Evolutionary conservation across 2,113 vertebrate genomes (phyloP), one percentile per base, ranked within the genome.

Genomic region (Desmodus rotundus): DNA sequence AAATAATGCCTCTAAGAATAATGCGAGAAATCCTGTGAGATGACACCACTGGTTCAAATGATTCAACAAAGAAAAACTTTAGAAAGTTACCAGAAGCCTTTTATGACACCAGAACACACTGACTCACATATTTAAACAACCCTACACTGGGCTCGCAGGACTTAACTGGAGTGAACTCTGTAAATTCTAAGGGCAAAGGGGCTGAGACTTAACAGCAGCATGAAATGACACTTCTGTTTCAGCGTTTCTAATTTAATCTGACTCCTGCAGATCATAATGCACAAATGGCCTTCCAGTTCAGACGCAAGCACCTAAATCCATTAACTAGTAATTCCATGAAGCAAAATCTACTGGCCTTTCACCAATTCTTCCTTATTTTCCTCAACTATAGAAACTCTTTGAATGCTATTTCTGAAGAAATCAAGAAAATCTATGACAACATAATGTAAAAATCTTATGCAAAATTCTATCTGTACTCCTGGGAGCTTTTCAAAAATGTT

Each of bases 301-400:
- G 50, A 96, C 78, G 83, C 78, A 81, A 94, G 95, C 77, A 95
- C 72, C 65, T 95, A 97, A 97, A 88, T 88, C 54, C 36, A 96
- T 96, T 88, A 95, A 82, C 19, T 38, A 52, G 7, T 41, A 36
- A 92, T 56, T 47, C 76, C 81, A 91, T 54, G 47, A 78, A 94
- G 72, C 52, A 92, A 93, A 88, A 73, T 50, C 15, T 31, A n/a
- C 22, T 22, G 36, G 12, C 52, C 80, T 93, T 87, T 56, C 84
- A 82, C 80, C 68, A 95, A 43, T 38, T 80, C 41, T 92, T 74
- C 5, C 31, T n/a, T n/a, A 67, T 63, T 90, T 73, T 73, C n/a
- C 22, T 93, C 38, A 82, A 54, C 63, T 20, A 90, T 58, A 8
- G 22, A 95, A 89, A 84, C 19, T 45, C 63, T 80, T 89, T 76